phyloP scores from a whole-genome alignment of 2,888 invertebrate species.

The Hanleya hanleyi region DNA sequence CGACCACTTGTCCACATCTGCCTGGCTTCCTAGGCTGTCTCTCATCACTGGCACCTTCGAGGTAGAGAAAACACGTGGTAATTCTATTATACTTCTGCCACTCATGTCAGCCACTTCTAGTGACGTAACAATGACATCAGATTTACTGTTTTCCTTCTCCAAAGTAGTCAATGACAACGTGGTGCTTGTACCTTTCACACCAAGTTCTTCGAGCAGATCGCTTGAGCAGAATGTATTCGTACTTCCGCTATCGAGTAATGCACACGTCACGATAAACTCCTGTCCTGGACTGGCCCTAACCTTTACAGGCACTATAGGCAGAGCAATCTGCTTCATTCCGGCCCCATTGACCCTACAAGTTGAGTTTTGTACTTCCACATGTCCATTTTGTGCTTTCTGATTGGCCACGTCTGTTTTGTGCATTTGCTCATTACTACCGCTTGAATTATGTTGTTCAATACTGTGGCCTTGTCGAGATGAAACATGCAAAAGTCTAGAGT shows the following conservation, averaged over 20 bases:
- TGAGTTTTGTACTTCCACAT: too few species aligned
- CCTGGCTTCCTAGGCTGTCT: background rate
- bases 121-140: background rate
- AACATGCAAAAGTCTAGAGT: background rate
- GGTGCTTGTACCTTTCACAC: background rate
- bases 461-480: too few species aligned
- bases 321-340: background rate
- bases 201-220: background rate
- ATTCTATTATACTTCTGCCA: background rate
- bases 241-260: background rate
- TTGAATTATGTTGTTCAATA: too few species aligned
- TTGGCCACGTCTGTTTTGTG: too few species aligned
- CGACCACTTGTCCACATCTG: background rate
- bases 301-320: background rate
- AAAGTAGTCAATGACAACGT: background rate
- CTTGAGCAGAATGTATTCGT: background rate
- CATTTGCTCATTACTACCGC: too few species aligned
- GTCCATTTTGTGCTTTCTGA: too few species aligned
- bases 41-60: background rate
- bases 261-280: background rate
- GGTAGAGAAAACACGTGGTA: background rate
- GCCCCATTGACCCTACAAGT: background rate
- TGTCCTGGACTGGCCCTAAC: background rate
- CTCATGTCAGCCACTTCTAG: background rate
- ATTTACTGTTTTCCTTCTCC: background rate